phyloP scores from a whole-genome alignment of 2,113 vertebrate genomes.

The Spilogale gracilis region DNA sequence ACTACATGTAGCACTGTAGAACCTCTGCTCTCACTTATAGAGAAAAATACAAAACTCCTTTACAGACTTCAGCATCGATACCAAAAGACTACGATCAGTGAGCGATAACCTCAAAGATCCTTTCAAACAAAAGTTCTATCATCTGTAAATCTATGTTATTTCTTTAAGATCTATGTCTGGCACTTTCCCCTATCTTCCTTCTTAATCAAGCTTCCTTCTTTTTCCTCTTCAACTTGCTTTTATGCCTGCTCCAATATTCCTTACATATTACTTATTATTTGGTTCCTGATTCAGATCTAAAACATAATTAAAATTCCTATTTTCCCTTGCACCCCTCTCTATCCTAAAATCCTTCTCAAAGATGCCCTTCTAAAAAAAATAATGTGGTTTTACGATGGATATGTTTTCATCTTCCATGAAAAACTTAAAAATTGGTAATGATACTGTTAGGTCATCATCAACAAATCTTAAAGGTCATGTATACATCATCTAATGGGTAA shows the following conservation, averaged over 20 bases:
- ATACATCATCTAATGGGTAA: constrained; percentile 2
- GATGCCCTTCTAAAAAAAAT: constrained; percentile 45
- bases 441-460: background rate
- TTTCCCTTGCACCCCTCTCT: background rate
- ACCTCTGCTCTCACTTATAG: constrained; percentile 20
- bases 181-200: background rate
- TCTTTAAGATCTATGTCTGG: background rate
- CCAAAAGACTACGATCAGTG: constrained; percentile 23
- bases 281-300: constrained; percentile 18
- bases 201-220: constrained; percentile 53
- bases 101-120: constrained; percentile 34
- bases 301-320: constrained; percentile 29
- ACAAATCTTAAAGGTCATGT: constrained; percentile 3
- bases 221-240: constrained; percentile 54
- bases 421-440: constrained; percentile 15
- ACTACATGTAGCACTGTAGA: background rate
- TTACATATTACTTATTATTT: constrained; percentile 10
- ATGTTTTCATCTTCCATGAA: constrained; percentile 47
- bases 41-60: constrained; percentile 59
- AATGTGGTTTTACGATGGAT: background rate
- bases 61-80: constrained; percentile 42
- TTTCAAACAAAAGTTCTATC: constrained; percentile 49
- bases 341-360: constrained; percentile 33
- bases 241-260: background rate
- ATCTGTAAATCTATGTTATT: constrained; percentile 4